A percentile compares a stretch with the other conserved stretches of the same genome.
phyloP scores from a whole-genome alignment of 2,113 vertebrate species.

The Trinectes maculatus region DNA sequence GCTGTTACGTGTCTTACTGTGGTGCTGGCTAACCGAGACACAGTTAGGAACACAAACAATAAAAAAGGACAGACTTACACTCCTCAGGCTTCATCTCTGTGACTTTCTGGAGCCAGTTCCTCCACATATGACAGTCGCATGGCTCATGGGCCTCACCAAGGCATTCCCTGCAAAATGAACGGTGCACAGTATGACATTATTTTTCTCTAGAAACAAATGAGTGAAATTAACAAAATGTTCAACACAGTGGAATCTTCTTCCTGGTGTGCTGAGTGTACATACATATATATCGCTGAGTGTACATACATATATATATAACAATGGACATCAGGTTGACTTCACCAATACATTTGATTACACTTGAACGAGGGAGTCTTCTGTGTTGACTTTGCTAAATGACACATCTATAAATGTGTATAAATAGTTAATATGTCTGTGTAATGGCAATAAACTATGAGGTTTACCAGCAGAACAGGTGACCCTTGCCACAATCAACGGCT shows the following conservation, averaged over 20 bases:
- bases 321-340: too few relatives aligned
- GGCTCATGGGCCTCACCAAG: conserved; percentile 98
- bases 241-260: conserved; percentile 1
- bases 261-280: neutral
- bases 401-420: too few relatives aligned
- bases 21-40: neutral
- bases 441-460: neutral
- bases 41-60: conserved; percentile 17
- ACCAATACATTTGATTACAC: too few relatives aligned
- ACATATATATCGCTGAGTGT: too few relatives aligned
- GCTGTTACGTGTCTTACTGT: conserved; percentile 26
- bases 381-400: too few relatives aligned
- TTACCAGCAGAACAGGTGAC: conserved; percentile 85
- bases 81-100: conserved; percentile 92
- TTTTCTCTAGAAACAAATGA: too few relatives aligned
- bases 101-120: conserved; percentile 97
- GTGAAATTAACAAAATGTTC: too few relatives aligned
- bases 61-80: conserved; percentile 56
- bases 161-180: conserved; percentile 87
- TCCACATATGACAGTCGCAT: conserved; percentile 98
- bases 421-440: too few relatives aligned
- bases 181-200: too few relatives aligned
- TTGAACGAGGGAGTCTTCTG: too few relatives aligned
- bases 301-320: too few relatives aligned
- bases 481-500: conserved; percentile 98